Evolutionary conservation across 2,797 vertebrate species (phyloP).

Genomic region (Poecilia velifera): DNA sequence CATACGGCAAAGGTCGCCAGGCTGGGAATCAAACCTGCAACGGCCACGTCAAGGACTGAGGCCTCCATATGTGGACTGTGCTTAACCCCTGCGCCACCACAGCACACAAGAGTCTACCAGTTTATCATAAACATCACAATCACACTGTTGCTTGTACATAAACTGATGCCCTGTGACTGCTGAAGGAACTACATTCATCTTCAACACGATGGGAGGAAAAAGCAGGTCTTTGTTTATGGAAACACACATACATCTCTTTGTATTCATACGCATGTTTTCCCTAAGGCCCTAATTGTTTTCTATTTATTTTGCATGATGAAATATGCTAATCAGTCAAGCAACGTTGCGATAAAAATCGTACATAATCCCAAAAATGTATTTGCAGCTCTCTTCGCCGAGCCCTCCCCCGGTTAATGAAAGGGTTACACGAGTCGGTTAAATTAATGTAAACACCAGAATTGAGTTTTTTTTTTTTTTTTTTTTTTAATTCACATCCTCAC

Average conservation of each 20-base stretch:
- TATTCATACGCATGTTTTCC: conserved; percentile 65
- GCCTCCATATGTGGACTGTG: too few relatives aligned
- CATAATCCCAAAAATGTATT: conserved; percentile 46
- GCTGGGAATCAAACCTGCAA: too few relatives aligned
- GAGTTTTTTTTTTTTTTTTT: background rate
- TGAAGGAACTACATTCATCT: conserved; percentile 63
- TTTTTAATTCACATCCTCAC: background rate
- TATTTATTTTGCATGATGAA: conserved; percentile 81
- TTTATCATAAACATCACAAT: background rate
- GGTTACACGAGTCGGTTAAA: conserved; percentile 45
- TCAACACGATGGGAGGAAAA: conserved; percentile 56
- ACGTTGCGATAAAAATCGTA: conserved; percentile 48
- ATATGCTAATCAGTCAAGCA: conserved; percentile 71
- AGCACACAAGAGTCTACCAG: too few relatives aligned
- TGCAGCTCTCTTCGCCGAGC: conserved; percentile 54
- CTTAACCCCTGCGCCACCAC: too few relatives aligned
- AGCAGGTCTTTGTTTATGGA: conserved; percentile 45
- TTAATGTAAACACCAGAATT: conserved; percentile 37
- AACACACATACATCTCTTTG: conserved; percentile 66
- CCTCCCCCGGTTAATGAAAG: conserved; percentile 56
- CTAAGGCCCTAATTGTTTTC: conserved; percentile 70
- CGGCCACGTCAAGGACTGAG: too few relatives aligned
- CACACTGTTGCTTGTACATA: conserved; percentile 19
- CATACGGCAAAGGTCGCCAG: too few relatives aligned
- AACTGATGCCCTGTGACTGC: background rate